Evolutionary conservation across 2,113 vertebrate genomes (phyloP).

Genomic region (Mungos mungo): DNA sequence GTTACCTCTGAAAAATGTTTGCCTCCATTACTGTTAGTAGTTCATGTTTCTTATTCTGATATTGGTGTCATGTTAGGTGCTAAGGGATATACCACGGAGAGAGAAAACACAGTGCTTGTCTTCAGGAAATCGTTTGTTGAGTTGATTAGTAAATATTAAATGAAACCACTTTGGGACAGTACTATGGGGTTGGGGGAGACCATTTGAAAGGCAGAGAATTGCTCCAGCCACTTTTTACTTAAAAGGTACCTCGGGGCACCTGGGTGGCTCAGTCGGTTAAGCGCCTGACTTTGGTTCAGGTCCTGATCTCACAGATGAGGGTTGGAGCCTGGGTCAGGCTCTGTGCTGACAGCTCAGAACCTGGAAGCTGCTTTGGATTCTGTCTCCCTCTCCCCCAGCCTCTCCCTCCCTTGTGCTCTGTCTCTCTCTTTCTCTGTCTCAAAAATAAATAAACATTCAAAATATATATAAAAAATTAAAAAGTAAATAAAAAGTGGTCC

Average conservation of each 20-base stretch:
- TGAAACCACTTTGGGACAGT: background rate
- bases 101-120: background rate
- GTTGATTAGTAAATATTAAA: background rate
- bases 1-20: background rate
- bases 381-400: no score
- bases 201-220: background rate
- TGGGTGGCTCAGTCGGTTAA: background rate
- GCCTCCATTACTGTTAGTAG: background rate
- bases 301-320: background rate
- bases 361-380: no score
- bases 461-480: no score
- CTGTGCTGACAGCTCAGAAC: no score
- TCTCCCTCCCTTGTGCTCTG: no score
- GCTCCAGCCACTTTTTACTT: background rate
- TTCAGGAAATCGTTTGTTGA: background rate
- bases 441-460: no score
- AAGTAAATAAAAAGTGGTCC: no score
- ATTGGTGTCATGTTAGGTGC: rapidly evolving
- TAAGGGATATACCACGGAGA: background rate
- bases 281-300: background rate
- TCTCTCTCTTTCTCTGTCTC: no score
- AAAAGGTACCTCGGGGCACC: background rate
- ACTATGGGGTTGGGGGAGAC: background rate
- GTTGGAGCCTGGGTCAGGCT: background rate
- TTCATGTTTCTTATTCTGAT: background rate